These are phyloP conservation scores for Drosophila kohkoa DNA, from an alignment of 1,140 invertebrate genomes.

Conservation along the genomic window DNA sequence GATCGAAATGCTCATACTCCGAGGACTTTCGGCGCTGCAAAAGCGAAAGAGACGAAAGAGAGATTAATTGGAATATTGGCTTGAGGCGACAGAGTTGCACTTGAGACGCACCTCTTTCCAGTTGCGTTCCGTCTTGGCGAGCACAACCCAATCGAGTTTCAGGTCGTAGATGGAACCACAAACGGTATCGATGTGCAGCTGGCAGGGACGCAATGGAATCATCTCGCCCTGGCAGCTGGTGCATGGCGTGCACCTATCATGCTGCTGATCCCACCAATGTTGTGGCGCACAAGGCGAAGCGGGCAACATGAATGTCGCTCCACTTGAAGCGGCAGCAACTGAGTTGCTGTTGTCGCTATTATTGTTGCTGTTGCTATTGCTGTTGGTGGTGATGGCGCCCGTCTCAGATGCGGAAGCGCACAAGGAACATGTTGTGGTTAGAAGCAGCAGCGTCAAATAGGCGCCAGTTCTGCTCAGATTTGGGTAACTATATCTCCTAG, in stretches of 20 bases:
- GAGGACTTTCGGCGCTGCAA: slow-evolving; percentile 78
- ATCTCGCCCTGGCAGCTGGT: slow-evolving; percentile 77
- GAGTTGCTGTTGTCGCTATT: neutral
- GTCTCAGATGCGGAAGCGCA: slow-evolving; percentile 17
- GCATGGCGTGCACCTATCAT: slow-evolving; percentile 75
- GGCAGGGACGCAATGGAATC: slow-evolving; percentile 79
- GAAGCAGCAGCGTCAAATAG: slow-evolving; percentile 51
- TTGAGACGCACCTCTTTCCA: slow-evolving; percentile 78
- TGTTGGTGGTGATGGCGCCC: neutral
- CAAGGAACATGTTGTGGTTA: slow-evolving; percentile 63
- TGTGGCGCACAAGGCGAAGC: slow-evolving; percentile 70
- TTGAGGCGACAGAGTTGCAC: neutral
- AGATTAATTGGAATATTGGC: neutral
- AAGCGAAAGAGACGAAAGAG: neutral
- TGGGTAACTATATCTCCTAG: slow-evolving; percentile 25
- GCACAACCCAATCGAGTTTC: slow-evolving; percentile 79
- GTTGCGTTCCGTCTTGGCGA: slow-evolving; percentile 81
- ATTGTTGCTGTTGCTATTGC: neutral
- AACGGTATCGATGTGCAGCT: slow-evolving; percentile 80
- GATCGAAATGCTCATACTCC: slow-evolving; percentile 72
- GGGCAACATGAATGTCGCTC: slow-evolving; percentile 27
- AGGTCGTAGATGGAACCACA: slow-evolving; percentile 82
- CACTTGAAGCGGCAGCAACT: neutral
- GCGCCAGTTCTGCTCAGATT: slow-evolving; percentile 38
- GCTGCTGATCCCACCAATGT: slow-evolving; percentile 80